Evolutionary conservation across 1,140 invertebrate species (phyloP).

Genomic region (Harpegnathos saltator): DNA sequence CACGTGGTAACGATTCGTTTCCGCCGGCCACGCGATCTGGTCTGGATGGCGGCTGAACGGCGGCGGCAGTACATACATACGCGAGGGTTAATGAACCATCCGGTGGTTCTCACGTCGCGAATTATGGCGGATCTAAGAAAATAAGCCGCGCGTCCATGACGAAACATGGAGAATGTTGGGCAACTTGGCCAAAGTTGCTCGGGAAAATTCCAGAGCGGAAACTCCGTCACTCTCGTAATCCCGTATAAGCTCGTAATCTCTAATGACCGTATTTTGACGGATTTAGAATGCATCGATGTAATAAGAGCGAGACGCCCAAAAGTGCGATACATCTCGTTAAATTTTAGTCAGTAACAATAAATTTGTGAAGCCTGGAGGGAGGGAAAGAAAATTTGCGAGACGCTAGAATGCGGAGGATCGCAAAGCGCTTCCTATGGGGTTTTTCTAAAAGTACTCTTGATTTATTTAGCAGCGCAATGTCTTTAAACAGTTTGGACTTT

Average conservation of each 20-base stretch:
- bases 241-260: no score
- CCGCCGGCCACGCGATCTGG: constrained; percentile 65
- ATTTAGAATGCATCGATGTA: no score
- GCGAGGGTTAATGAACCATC: constrained; percentile 70
- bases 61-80: constrained; percentile 66
- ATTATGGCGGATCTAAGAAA: constrained; percentile 55
- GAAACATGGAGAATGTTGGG: background rate
- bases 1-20: constrained; percentile 76
- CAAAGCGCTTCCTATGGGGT: background rate
- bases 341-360: no score
- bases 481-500: constrained; percentile 8
- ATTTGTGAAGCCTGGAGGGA: background rate
- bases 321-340: no score
- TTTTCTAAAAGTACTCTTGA: constrained; percentile 4
- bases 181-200: background rate
- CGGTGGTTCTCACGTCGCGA: constrained; percentile 64
- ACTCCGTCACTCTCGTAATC: no score
- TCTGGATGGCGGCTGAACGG: constrained; percentile 57
- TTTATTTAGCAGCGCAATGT: background rate
- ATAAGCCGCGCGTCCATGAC: constrained; percentile 12
- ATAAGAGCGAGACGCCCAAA: no score
- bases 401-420: background rate
- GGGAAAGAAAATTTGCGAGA: background rate
- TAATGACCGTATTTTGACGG: no score
- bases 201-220: background rate